A percentile compares a stretch with the other conserved stretches of the same genome.
phyloP scores from a whole-genome alignment of 2,888 invertebrate genomes.

The Chymomyza procnemis region DNA sequence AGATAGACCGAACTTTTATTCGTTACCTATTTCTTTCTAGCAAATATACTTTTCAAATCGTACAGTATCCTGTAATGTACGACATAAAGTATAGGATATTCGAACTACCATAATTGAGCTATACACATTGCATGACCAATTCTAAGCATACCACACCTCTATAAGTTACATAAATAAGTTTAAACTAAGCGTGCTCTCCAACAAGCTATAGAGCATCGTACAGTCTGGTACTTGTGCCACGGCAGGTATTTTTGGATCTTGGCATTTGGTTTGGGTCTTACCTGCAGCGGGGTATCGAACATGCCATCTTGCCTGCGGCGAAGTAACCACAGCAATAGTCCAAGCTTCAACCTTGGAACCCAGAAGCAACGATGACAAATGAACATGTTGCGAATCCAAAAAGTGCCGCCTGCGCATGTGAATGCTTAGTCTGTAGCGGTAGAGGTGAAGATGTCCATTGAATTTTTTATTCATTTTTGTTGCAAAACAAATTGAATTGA shows the following conservation, averaged over 20 bases:
- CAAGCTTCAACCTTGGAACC: not conserved
- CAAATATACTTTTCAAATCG: no score
- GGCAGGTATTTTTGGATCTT: not conserved
- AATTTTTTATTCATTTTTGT: not conserved
- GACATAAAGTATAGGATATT: no score
- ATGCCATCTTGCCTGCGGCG: not conserved
- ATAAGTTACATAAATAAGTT: no score
- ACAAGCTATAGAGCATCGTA: no score
- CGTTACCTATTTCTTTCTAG: no score
- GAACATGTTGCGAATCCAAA: conserved; percentile 37
- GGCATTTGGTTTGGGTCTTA: not conserved
- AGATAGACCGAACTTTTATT: no score
- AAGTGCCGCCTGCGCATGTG: not conserved
- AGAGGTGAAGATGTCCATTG: not conserved
- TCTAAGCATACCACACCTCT: no score
- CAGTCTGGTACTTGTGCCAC: no score
- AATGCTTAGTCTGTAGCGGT: not conserved
- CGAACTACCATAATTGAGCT: no score
- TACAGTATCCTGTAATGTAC: no score
- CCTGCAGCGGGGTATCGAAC: not conserved
- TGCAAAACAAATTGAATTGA: conserved; percentile 24
- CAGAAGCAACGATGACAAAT: conserved; percentile 30
- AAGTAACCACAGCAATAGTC: not conserved
- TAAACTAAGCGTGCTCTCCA: no score
- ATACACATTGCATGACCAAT: no score